Percentiles rank a stretch among this genome's conserved stretches.
These are phyloP conservation scores for Andricus curvator DNA, from an alignment of 2,888 invertebrate genomes.

Conservation along the genomic window DNA sequence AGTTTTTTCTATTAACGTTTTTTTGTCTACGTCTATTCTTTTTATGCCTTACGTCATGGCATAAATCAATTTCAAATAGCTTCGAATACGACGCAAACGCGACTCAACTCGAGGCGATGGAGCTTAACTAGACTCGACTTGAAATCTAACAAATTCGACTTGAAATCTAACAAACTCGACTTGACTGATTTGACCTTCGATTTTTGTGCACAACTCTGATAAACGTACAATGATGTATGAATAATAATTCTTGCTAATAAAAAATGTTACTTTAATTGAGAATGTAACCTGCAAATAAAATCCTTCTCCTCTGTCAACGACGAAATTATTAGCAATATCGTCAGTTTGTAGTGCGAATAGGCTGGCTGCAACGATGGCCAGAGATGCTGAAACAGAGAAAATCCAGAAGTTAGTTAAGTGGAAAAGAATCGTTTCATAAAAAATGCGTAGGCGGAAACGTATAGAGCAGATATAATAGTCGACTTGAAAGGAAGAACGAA, in stretches of 20 bases:
- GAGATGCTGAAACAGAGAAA: constrained; percentile 82
- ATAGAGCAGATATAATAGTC: neutral
- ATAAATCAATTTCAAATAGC: too few relatives aligned
- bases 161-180: too few relatives aligned
- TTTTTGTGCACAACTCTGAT: too few relatives aligned
- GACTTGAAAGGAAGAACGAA: neutral
- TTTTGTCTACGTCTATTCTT: too few relatives aligned
- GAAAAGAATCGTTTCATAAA: neutral
- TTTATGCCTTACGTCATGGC: too few relatives aligned
- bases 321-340: constrained; percentile 87
- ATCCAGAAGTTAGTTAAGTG: neutral
- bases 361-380: constrained; percentile 90
- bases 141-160: too few relatives aligned
- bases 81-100: too few relatives aligned
- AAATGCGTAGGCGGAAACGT: neutral
- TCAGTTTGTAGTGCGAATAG: constrained; percentile 92
- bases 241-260: neutral
- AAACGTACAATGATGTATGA: too few relatives aligned
- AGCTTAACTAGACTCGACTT: too few relatives aligned
- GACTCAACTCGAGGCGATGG: too few relatives aligned
- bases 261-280: constrained; percentile 12
- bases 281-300: constrained; percentile 90
- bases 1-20: too few relatives aligned
- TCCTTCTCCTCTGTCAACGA: constrained; percentile 88
- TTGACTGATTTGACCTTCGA: too few relatives aligned